Base-by-base conservation (phyloP, 2,113 vertebrate genomes). In the Eolophus roseicapilla region DNA sequence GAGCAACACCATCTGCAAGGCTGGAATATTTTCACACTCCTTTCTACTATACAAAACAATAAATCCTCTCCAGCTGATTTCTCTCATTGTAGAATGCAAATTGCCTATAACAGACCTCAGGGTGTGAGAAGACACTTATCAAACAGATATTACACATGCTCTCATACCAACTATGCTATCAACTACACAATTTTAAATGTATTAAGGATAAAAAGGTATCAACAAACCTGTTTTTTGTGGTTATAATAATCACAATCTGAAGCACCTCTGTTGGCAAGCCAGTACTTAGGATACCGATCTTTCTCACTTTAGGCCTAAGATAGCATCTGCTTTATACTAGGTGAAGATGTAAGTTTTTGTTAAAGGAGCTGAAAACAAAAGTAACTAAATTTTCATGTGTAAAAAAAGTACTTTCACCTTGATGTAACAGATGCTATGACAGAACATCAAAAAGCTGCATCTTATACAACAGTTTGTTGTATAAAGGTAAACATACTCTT, bases 101-200 rank as follows among this genome's bases (percentile, higher is more conserved):
- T 97, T 97, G 95, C 89, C 92, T 96, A 96, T 88, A 97, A 97
- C 98, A 97, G 97, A 97, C 97, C 97, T 98, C 87, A 69, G 97
- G 97, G 97, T 98, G 97, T 93, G 95, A 98, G 98, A 98, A 98
- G 97, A 97, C 97, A 97, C 97, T 98, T 97, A 97, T 97, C 95
- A 97, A 97, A 93, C 96, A 98, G 96, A 96, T 92, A 98, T 95
- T 97, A 96, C 92, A 96, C 91, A 81, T 69, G 87, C 94, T 86
- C 92, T 95, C 95, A 91, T 86, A 85, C 88, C 93, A 96, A 93
- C 70, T 71, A 71, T 33, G 67, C 90, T 87, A 96, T 95, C 94
- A 95, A 89, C 80, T 93, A 86, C 4, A 57, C 87, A 92, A 90
- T 96, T 96, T 97, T 84, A 97, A 97, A 96, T 92, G 93, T 95